Evolutionary conservation across 2,888 invertebrate species (phyloP).

Genomic region (Acanthosoma haemorrhoidale): DNA sequence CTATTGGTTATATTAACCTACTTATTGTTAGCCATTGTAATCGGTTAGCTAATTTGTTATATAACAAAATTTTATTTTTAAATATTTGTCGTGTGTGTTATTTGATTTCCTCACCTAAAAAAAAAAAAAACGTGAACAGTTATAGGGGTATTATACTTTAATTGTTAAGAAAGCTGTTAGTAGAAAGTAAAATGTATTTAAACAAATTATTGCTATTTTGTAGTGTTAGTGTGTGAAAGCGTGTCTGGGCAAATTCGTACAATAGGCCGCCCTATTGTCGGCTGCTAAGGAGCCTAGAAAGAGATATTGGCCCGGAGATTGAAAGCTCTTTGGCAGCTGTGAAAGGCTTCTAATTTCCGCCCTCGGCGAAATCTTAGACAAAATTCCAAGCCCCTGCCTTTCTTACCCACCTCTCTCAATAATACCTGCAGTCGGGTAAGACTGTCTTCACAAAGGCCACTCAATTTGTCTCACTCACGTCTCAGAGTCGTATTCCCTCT

Average conservation of each 20-base stretch:
- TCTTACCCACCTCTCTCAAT: conserved; percentile 1
- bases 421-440: background rate
- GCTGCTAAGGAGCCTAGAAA: conserved; percentile 4
- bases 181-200: too few relatives aligned
- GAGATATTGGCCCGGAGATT: conserved; percentile 16
- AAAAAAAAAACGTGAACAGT: too few relatives aligned
- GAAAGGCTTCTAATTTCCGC: conserved; percentile 21
- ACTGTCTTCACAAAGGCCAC: background rate
- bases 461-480: conserved; percentile 7
- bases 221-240: background rate
- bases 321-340: conserved; percentile 1
- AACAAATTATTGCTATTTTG: too few relatives aligned
- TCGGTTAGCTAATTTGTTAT: too few relatives aligned
- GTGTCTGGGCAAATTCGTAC: background rate
- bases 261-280: conserved; percentile 7
- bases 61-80: too few relatives aligned
- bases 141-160: too few relatives aligned
- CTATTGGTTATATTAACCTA: too few relatives aligned
- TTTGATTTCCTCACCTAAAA: too few relatives aligned
- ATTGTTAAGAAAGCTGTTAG: too few relatives aligned
- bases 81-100: too few relatives aligned
- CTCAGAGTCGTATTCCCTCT: background rate
- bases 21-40: too few relatives aligned
- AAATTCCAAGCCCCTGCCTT: conserved; percentile 9
- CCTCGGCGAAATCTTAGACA: background rate